A percentile compares a stretch with the other conserved stretches of the same genome.
Evolutionary conservation across 1,140 invertebrate genomes (phyloP).

Genomic region (Spodoptera litura): DNA sequence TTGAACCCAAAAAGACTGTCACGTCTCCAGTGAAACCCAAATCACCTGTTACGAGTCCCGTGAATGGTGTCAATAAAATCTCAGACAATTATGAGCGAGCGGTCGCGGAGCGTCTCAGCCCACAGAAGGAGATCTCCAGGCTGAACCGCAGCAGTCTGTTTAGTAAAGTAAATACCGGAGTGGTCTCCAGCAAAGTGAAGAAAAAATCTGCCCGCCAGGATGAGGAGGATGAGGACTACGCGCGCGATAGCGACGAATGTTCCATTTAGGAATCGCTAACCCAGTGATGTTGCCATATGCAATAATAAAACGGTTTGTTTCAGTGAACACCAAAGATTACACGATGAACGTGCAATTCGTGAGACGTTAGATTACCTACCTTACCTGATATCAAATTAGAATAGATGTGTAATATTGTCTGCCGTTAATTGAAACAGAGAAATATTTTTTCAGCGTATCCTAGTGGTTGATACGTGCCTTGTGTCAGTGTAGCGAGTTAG

Average conservation of each 20-base stretch:
- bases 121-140: slow-evolving; percentile 73
- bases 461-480: slow-evolving; percentile 79
- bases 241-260: slow-evolving; percentile 88
- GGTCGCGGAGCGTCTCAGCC: slow-evolving; percentile 75
- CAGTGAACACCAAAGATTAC: slow-evolving; percentile 72
- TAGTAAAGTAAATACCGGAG: slow-evolving; percentile 80
- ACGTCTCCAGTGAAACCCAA: slow-evolving; percentile 69
- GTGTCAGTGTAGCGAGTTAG: slow-evolving; percentile 67
- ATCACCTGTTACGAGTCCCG: slow-evolving; percentile 75
- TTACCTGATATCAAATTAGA: slow-evolving; percentile 49
- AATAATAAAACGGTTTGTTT: slow-evolving; percentile 47
- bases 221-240: slow-evolving; percentile 86
- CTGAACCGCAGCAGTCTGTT: slow-evolving; percentile 79
- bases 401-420: slow-evolving; percentile 44
- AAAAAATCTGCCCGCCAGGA: slow-evolving; percentile 64
- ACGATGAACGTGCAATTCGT: slow-evolving; percentile 63
- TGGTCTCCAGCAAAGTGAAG: slow-evolving; percentile 75
- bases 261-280: slow-evolving; percentile 74
- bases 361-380: slow-evolving; percentile 48
- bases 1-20: slow-evolving; percentile 56
- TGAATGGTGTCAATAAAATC: slow-evolving; percentile 83
- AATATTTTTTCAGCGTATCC: slow-evolving; percentile 83
- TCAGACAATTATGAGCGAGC: slow-evolving; percentile 84
- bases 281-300: slow-evolving; percentile 43
- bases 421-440: slow-evolving; percentile 59